Evolutionary conservation across 2,888 invertebrate genomes (phyloP).

Genomic region (Parnassius smintheus): DNA sequence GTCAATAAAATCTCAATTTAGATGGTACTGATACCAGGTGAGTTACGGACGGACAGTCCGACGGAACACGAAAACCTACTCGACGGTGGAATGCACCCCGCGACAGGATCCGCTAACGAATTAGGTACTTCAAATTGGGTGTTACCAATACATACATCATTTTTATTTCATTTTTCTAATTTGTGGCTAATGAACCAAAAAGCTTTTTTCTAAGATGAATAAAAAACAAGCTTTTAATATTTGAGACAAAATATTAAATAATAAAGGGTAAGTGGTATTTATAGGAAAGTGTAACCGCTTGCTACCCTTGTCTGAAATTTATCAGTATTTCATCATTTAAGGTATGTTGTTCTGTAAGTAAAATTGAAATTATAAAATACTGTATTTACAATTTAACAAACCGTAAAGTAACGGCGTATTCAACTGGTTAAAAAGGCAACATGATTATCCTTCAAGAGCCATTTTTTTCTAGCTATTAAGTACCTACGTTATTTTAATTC

Average conservation of each 20-base stretch:
- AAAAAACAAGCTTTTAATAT: background rate
- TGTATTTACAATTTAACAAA: no score
- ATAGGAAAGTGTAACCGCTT: no score
- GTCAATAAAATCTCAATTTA: slow-evolving; percentile 81
- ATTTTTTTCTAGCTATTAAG: no score
- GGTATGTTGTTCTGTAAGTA: no score
- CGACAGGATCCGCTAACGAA: slow-evolving; percentile 77
- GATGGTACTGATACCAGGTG: slow-evolving; percentile 78
- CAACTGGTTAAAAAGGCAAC: no score
- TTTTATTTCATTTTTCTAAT: slow-evolving; percentile 45
- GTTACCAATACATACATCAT: slow-evolving; percentile 36
- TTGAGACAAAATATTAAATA: background rate
- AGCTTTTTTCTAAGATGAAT: background rate
- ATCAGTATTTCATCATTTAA: no score
- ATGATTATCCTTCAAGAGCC: no score
- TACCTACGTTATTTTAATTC: no score
- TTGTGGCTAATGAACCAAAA: slow-evolving; percentile 22
- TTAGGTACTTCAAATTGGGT: slow-evolving; percentile 62
- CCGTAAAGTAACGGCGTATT: no score
- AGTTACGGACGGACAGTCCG: slow-evolving; percentile 75
- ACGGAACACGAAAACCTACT: slow-evolving; percentile 79
- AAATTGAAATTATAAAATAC: no score
- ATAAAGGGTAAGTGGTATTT: no score
- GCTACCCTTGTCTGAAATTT: no score
- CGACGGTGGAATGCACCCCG: slow-evolving; percentile 72